Conservation (phyloP, 1,140 invertebrate species). For the Meloidogyne chitwoodi region DNA sequence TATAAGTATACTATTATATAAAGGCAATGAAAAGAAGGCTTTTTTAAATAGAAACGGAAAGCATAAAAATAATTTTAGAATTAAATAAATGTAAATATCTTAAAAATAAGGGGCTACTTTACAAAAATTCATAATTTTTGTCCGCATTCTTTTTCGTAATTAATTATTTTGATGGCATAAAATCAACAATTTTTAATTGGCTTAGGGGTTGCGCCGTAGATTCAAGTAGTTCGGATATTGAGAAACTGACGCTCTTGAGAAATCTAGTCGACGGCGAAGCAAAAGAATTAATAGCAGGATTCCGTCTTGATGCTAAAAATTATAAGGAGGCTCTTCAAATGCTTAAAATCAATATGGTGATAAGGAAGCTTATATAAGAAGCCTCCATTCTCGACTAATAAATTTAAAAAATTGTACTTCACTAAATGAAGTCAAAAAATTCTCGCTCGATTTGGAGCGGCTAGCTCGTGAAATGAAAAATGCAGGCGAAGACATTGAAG, state of each 20-base stretch:
- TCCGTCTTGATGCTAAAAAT: background rate
- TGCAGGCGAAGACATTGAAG: slow-evolving; percentile 2
- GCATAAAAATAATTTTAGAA: too few relatives aligned
- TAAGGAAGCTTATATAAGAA: background rate
- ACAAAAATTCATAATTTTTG: too few relatives aligned
- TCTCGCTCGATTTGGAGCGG: background rate
- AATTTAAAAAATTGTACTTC: background rate
- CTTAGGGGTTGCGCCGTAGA: background rate
- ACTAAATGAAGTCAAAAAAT: background rate
- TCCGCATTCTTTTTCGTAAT: too few relatives aligned
- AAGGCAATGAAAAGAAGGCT: too few relatives aligned
- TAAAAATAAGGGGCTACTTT: too few relatives aligned
- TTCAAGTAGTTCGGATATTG: background rate
- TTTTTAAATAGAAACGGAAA: too few relatives aligned
- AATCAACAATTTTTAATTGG: too few relatives aligned
- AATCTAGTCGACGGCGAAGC: background rate
- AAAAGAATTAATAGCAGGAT: background rate
- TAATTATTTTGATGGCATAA: too few relatives aligned
- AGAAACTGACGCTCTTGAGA: background rate
- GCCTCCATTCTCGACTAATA: background rate
- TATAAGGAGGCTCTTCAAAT: background rate
- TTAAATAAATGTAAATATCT: too few relatives aligned
- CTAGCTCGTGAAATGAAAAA: background rate
- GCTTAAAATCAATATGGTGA: background rate
- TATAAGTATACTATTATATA: too few relatives aligned